phyloP scores from a whole-genome alignment of 2,797 vertebrate genomes.

The Xenops minutus region DNA sequence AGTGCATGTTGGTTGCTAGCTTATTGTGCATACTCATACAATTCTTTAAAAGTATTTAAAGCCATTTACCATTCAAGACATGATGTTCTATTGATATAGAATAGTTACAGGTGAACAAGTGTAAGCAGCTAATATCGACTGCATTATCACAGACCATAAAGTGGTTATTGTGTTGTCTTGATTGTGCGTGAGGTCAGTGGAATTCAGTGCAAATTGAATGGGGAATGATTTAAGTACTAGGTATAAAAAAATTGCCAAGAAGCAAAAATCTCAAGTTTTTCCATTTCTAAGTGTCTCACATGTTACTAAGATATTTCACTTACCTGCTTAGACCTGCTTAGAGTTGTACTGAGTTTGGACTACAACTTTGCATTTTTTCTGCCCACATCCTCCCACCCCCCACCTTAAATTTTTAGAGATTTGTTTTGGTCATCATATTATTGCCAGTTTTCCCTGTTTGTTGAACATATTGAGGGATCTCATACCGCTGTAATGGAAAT shows the following conservation, averaged over 20 bases:
- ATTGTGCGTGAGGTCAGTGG: not conserved
- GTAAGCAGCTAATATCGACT: not conserved
- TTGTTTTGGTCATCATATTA: not conserved
- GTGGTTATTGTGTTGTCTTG: not conserved
- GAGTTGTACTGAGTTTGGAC: not conserved
- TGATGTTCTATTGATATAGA: not conserved
- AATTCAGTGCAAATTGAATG: not conserved
- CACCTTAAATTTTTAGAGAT: not conserved
- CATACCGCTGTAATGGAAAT: not conserved
- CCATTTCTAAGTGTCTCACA: not conserved
- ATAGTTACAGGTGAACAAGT: not conserved
- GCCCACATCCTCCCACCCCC: fast-evolving
- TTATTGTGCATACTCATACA: not conserved
- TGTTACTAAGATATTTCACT: not conserved
- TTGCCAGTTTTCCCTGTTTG: not conserved
- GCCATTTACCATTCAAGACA: not conserved
- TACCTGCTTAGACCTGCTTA: not conserved
- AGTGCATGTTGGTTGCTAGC: not conserved
- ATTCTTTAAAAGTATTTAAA: not conserved
- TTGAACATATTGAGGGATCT: not conserved
- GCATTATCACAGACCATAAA: not conserved
- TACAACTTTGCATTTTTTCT: not conserved
- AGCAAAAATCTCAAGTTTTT: not conserved
- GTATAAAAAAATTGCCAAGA: not conserved
- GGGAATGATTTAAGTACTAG: not conserved